phyloP scores from a whole-genome alignment of 2,888 invertebrate genomes.

The Phasia obesa region DNA sequence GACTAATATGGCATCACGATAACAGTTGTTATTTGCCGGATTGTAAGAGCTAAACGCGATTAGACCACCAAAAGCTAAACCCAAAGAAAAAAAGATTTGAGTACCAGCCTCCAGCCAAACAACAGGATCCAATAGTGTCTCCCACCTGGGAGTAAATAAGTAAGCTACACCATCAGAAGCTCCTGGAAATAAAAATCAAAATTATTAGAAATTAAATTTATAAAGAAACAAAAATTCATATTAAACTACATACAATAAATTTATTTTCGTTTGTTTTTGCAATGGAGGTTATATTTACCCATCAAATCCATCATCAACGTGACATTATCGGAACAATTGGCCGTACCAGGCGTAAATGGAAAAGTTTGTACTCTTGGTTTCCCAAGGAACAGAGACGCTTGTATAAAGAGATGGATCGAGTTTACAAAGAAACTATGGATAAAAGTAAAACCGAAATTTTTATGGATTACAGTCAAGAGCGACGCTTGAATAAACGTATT shows the following conservation, averaged over 20 bases:
- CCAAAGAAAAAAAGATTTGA: conserved; percentile 98
- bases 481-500: conserved; percentile 63
- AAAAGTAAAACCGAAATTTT: conserved; percentile 59
- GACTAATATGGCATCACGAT: conserved; percentile 95
- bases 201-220: conserved; percentile 18
- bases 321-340: conserved; percentile 60
- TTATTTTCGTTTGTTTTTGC: background rate
- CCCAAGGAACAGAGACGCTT: conserved; percentile 63
- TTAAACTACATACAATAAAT: background rate
- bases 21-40: conserved; percentile 97
- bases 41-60: conserved; percentile 97
- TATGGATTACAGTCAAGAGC: conserved; percentile 43
- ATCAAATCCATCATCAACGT: conserved; percentile 67
- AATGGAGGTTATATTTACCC: conserved; percentile 68
- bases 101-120: conserved; percentile 99
- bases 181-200: conserved; percentile 73
- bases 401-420: conserved; percentile 58
- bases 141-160: conserved; percentile 96
- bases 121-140: conserved; percentile 94
- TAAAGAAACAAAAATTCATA: background rate
- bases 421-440: conserved; percentile 64
- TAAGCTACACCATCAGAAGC: conserved; percentile 91
- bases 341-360: conserved; percentile 67
- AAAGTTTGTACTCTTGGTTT: conserved; percentile 58
- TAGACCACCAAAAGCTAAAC: conserved; percentile 96